Conservation (phyloP, 2,888 invertebrate species). For the Crocallis elinguaria region DNA sequence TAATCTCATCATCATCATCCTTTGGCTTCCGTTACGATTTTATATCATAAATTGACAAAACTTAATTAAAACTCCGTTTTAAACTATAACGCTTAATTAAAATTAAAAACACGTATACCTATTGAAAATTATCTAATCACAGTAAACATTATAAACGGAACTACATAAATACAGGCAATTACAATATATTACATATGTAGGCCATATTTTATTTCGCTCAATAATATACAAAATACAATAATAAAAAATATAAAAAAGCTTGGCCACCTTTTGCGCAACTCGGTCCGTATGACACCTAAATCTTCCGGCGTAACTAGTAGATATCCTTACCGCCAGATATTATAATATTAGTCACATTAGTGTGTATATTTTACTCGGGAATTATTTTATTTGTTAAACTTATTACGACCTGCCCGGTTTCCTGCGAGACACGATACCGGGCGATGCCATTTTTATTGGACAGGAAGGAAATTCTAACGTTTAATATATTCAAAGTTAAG, state of each 20-base stretch:
- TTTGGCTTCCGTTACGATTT: no score
- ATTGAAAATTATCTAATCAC: no score
- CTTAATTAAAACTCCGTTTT: no score
- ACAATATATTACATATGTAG: no score
- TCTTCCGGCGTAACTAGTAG: slow-evolving; percentile 79
- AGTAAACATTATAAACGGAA: no score
- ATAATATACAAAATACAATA: background rate
- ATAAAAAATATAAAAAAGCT: background rate
- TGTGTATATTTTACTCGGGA: slow-evolving; percentile 78
- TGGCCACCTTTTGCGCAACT: slow-evolving; percentile 49
- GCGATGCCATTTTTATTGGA: slow-evolving; percentile 75
- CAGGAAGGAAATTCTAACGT: slow-evolving; percentile 83
- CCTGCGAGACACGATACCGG: slow-evolving; percentile 74
- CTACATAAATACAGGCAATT: no score
- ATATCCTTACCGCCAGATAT: slow-evolving; percentile 78
- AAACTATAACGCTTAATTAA: no score
- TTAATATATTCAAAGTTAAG: slow-evolving; percentile 75
- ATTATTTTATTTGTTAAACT: slow-evolving; percentile 83
- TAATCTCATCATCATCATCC: no score
- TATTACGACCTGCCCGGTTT: slow-evolving; percentile 77
- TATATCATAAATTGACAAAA: no score
- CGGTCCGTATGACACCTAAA: slow-evolving; percentile 68
- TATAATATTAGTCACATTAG: slow-evolving; percentile 84
- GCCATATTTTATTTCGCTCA: no score
- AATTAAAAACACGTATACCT: no score